A percentile compares a stretch with the other conserved stretches of the same genome.
phyloP scores from a whole-genome alignment of 2,797 vertebrate species.

The Silurus lanzhouensis region DNA sequence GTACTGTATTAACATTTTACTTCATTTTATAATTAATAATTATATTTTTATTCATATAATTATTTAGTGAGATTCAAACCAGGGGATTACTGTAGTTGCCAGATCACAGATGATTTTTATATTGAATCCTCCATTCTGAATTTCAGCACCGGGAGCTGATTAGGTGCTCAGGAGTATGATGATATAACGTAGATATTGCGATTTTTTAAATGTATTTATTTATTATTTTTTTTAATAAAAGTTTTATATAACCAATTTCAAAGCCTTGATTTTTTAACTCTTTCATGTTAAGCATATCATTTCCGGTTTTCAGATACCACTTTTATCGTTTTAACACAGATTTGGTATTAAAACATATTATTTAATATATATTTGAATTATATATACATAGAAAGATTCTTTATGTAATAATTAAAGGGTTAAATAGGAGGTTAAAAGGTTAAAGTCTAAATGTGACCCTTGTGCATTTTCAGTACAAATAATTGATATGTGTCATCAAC shows the following conservation, averaged over 20 bases:
- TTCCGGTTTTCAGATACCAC: no score
- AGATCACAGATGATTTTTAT: neutral
- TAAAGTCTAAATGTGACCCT: neutral
- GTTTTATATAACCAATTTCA: neutral
- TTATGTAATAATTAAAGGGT: neutral
- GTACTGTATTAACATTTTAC: no score
- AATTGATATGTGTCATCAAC: neutral
- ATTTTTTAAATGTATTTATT: neutral
- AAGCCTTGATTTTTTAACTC: neutral
- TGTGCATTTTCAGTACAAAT: neutral
- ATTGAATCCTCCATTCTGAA: neutral
- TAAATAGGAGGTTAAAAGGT: neutral
- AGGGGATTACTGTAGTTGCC: no score
- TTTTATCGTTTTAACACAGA: no score
- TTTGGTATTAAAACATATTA: no score
- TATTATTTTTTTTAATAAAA: neutral
- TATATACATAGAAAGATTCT: no score
- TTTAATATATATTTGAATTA: no score
- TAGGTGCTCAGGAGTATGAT: neutral
- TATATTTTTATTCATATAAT: no score
- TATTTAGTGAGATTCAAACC: no score
- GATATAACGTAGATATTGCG: neutral
- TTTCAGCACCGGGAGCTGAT: neutral
- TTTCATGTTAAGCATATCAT: neutral
- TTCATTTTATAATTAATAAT: no score